Evolutionary conservation across 2,113 vertebrate species (phyloP).

Genomic region (Eleginops maclovinus): DNA sequence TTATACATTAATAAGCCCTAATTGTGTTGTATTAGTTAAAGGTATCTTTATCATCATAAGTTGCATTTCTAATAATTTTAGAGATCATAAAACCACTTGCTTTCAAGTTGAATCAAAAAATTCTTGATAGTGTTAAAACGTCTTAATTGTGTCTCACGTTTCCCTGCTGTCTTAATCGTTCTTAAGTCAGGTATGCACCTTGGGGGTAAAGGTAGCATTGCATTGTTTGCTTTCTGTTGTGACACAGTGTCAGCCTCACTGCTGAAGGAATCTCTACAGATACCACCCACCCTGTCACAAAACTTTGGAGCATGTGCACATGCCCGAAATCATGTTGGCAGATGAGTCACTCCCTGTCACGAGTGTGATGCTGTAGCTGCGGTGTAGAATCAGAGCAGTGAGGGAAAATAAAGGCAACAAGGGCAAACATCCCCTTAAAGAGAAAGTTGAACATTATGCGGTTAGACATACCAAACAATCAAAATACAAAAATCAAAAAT

Average conservation of each 20-base stretch:
- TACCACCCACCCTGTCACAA: background rate
- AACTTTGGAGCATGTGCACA: conserved; percentile 2
- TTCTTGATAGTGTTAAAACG: background rate
- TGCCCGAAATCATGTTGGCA: background rate
- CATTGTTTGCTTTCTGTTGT: background rate
- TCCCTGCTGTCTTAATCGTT: background rate
- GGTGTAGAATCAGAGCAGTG: background rate
- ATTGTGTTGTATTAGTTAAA: no score
- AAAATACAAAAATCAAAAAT: no score
- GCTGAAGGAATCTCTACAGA: background rate
- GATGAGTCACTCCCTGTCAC: conserved; percentile 37
- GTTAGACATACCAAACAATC: background rate
- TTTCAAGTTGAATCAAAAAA: background rate
- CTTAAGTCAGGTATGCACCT: background rate
- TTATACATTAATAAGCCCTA: no score
- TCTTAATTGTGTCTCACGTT: background rate
- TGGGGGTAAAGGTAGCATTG: background rate
- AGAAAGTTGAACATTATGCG: background rate
- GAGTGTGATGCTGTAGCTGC: background rate
- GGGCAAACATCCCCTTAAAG: background rate
- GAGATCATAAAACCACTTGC: no score
- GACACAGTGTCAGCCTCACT: background rate
- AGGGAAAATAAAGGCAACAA: background rate
- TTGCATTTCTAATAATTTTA: background rate
- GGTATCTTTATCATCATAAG: no score